These are phyloP conservation scores for Drosophila prostipennis DNA, from an alignment of 2,888 invertebrate genomes.

Conservation along the genomic window DNA sequence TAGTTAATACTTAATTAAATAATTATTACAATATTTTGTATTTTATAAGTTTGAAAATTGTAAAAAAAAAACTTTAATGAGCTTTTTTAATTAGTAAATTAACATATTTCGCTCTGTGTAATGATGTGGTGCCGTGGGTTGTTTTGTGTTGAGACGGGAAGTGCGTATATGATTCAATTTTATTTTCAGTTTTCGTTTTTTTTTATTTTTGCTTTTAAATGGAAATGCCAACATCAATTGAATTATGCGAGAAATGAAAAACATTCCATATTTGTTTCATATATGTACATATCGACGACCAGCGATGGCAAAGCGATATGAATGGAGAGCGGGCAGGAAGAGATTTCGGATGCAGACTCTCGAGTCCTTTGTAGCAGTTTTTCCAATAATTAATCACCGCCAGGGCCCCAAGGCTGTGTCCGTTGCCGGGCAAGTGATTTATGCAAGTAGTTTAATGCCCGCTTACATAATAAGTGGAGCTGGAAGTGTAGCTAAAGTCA, in stretches of 20 bases:
- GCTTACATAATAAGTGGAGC: constrained; percentile 58
- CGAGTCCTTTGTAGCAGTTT: constrained; percentile 54
- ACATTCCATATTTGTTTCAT: constrained; percentile 46
- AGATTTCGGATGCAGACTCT: constrained; percentile 25
- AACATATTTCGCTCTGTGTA: not conserved
- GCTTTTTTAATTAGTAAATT: not conserved
- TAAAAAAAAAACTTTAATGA: not conserved
- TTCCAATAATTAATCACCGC: constrained; percentile 65
- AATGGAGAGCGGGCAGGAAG: constrained; percentile 4
- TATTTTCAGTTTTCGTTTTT: constrained; percentile 11
- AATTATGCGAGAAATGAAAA: constrained; percentile 59
- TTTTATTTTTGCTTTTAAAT: constrained; percentile 38
- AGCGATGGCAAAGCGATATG: constrained; percentile 26
- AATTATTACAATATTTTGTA: not conserved
- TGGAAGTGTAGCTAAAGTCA: constrained; percentile 15
- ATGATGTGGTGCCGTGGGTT: constrained; percentile 12
- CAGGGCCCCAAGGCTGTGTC: constrained; percentile 36
- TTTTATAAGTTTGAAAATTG: too few species aligned
- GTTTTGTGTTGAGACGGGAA: constrained; percentile 42
- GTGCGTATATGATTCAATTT: constrained; percentile 43
- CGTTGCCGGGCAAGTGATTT: constrained; percentile 63
- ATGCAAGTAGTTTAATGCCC: constrained; percentile 69
- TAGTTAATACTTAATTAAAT: too few species aligned
- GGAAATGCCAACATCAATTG: constrained; percentile 65
- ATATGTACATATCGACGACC: constrained; percentile 13